Evolutionary conservation across 2,888 invertebrate genomes (phyloP).

Genomic region (Hydroisotoma schaefferi): DNA sequence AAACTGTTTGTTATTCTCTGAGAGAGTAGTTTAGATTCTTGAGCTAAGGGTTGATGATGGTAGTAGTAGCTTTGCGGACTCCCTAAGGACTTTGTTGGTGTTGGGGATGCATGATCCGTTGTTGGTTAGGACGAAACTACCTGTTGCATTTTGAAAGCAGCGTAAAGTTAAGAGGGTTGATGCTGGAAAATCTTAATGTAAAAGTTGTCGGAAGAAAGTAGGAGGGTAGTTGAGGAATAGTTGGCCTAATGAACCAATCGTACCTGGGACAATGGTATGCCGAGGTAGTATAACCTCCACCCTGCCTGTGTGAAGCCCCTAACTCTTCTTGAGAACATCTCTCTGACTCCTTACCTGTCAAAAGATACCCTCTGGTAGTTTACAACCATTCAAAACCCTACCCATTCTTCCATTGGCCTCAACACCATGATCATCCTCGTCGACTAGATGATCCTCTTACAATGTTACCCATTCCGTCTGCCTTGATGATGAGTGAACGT

Average conservation of each 20-base stretch:
- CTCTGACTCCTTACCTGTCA: constrained; percentile 42
- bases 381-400: constrained; percentile 46
- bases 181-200: not conserved
- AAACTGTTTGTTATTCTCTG: too few relatives aligned
- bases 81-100: too few relatives aligned
- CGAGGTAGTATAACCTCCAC: constrained; percentile 40
- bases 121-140: too few relatives aligned
- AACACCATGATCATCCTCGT: constrained; percentile 18
- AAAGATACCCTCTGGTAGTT: constrained; percentile 47
- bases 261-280: constrained; percentile 43
- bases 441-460: too few relatives aligned
- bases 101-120: too few relatives aligned
- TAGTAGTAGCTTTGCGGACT: too few relatives aligned
- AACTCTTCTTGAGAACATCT: constrained; percentile 19
- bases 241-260: constrained; percentile 46
- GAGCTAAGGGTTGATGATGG: too few relatives aligned
- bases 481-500: too few relatives aligned
- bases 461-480: not conserved
- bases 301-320: constrained; percentile 28
- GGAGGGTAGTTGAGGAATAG: constrained; percentile 44
- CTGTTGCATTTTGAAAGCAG: not conserved
- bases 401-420: constrained; percentile 32
- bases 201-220: constrained; percentile 24
- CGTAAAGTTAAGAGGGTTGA: not conserved
- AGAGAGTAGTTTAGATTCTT: too few relatives aligned